These are phyloP conservation scores for Sinelater perroti DNA, from an alignment of 2,888 invertebrate genomes.

Conservation along the genomic window DNA sequence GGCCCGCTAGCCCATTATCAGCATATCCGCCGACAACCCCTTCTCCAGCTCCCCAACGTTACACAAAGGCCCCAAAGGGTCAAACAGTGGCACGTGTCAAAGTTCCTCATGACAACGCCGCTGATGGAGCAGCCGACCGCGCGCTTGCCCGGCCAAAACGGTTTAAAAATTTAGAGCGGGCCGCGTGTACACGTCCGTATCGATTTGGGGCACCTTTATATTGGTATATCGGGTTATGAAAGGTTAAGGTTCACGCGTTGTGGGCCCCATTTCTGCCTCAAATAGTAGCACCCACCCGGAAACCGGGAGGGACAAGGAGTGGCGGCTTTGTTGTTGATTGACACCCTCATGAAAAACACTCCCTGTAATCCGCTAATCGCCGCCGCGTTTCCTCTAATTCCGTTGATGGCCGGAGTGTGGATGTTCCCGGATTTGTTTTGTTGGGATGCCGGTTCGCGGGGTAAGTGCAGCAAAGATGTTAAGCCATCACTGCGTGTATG, in stretches of 20 bases:
- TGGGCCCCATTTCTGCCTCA: constrained; percentile 15
- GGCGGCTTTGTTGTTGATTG: constrained; percentile 17
- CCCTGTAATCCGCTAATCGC: constrained; percentile 17
- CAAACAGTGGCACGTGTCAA: neutral
- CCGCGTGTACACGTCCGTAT: constrained; percentile 16
- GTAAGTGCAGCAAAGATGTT: no score
- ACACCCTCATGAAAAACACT: constrained; percentile 6
- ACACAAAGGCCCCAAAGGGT: neutral
- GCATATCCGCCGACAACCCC: no score
- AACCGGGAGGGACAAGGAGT: constrained; percentile 10
- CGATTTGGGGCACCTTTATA: constrained; percentile 13
- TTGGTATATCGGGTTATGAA: constrained; percentile 15
- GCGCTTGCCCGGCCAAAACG: neutral
- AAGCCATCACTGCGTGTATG: no score
- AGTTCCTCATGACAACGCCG: neutral
- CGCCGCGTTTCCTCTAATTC: constrained; percentile 12
- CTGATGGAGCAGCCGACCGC: neutral
- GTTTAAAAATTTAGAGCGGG: constrained; percentile 14
- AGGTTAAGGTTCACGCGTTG: constrained; percentile 23
- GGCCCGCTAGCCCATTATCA: no score
- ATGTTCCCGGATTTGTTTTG: neutral
- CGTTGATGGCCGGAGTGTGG: constrained; percentile 1
- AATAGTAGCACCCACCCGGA: constrained; percentile 1
- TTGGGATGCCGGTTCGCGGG: neutral
- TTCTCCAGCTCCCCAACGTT: neutral